phyloP scores from a whole-genome alignment of 2,113 vertebrate genomes.

The Globicephala melas region DNA sequence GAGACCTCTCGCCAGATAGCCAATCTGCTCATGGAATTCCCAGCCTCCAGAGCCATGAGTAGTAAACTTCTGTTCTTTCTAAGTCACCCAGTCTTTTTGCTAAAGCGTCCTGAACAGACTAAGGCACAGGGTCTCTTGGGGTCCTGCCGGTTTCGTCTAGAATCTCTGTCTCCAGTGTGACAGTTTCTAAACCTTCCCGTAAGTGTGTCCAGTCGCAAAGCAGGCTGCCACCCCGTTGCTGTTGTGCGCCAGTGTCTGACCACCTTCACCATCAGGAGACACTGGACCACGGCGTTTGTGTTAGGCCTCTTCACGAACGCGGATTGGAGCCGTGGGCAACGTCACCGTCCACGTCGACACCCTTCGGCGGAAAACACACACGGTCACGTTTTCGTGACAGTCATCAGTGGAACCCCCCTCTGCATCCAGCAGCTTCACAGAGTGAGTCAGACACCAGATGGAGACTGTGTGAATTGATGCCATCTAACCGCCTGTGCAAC shows the following conservation, averaged over 20 bases:
- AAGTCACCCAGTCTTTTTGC: background rate
- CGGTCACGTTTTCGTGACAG: background rate
- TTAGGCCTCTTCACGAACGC: background rate
- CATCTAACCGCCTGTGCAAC: constrained; percentile 36
- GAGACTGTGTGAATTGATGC: constrained; percentile 13
- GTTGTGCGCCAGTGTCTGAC: background rate
- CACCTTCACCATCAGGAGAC: background rate
- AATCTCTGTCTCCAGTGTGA: background rate
- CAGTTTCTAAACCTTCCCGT: background rate
- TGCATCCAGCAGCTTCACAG: constrained; percentile 7
- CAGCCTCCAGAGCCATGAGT: background rate
- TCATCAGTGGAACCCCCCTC: background rate
- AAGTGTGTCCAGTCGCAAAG: background rate
- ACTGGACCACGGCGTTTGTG: background rate
- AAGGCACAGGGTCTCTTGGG: background rate
- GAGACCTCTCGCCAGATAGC: background rate
- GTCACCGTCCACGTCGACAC: background rate
- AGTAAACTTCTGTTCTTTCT: background rate
- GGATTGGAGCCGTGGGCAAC: background rate
- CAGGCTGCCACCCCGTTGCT: background rate
- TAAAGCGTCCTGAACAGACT: background rate
- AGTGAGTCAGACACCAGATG: constrained; percentile 57
- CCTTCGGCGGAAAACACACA: background rate
- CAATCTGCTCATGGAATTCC: background rate
- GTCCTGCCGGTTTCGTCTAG: background rate